Percentiles rank a stretch among this genome's conserved stretches.
phyloP scores from a whole-genome alignment of 1,140 invertebrate species.

The Bombus terrestris region DNA sequence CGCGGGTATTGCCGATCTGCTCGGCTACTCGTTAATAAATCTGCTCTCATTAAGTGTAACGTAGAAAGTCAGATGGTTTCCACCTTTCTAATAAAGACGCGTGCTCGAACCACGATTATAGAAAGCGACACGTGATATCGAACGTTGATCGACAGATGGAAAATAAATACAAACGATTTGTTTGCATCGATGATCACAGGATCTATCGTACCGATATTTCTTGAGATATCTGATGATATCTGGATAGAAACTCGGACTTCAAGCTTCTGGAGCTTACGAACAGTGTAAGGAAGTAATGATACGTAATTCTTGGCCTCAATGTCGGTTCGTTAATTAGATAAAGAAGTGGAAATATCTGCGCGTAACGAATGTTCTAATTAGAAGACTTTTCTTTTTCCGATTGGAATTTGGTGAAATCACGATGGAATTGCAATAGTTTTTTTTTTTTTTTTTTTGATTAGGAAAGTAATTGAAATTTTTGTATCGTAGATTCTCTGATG shows the following conservation, averaged over 20 bases:
- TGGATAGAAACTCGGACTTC: background rate
- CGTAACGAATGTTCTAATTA: background rate
- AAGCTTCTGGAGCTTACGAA: background rate
- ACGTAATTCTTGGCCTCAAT: background rate
- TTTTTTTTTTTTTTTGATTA: background rate
- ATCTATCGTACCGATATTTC: background rate
- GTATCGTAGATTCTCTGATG: too few relatives aligned
- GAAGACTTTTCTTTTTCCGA: background rate
- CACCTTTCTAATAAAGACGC: slow-evolving; percentile 58
- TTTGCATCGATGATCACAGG: background rate
- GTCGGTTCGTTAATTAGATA: slow-evolving; percentile 1
- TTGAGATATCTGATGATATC: background rate
- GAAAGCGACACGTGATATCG: slow-evolving; percentile 36
- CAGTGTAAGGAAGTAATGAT: background rate
- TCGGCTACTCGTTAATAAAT: slow-evolving; percentile 6
- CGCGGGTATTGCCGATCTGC: background rate
- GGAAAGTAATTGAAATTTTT: too few relatives aligned
- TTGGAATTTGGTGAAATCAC: background rate
- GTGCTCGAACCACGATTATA: slow-evolving; percentile 24
- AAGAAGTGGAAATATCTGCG: background rate
- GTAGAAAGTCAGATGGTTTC: slow-evolving; percentile 63
- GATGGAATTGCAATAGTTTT: background rate
- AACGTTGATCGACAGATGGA: background rate
- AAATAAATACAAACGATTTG: background rate
- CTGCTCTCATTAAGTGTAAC: slow-evolving; percentile 21